Evolutionary conservation across 2,797 vertebrate species (phyloP), one percentile per base, ranked within the genome.

Genomic region (Sebastes miniatus): DNA sequence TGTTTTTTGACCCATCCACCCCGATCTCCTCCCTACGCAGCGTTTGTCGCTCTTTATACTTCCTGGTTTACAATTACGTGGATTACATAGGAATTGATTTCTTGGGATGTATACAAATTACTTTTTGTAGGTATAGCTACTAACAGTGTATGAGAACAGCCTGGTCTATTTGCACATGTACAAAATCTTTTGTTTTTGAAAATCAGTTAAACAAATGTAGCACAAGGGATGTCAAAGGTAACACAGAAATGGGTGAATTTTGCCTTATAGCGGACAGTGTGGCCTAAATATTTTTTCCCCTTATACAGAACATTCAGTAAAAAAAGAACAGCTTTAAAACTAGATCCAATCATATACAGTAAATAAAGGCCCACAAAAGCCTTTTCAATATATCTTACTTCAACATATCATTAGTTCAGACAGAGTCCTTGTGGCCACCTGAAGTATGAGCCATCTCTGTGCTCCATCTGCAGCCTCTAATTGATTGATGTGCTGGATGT

Each of bases 401-500:
- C 3, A 47, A 16, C n/a, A 56, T 4, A 22, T 12, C 2, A 2
- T 69, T 54, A 18, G 25, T 50, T 65, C 36, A 58, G 34, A 5
- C 32, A 4, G 36, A 73, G 22, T 82, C 73, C 24, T 56, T 34
- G 43, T 72, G 65, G 47, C 25, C 36, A 24, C 8, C n/a, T 77
- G 61, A 73, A 43, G 24, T n/a, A 39, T 63, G 36, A 64, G 20
- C 22, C 6, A 54, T 25, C 32, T 62, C 11, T 4, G n/a, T 47
- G 29, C 43, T 77, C 29, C 20, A 61, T 73, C 57, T 83, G 72
- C 9, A 54, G 65, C 39, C 13, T 79, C 36, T 64, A 79, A 73
- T 29, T 86, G 47, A 31, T 76, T 25, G 56, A 58, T 58, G 32
- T 31, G 31, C 25, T 16, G 27, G 43, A 69, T 73, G 62, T 77